Percentiles rank a stretch among this genome's conserved stretches.
Conservation (phyloP, 2,113 vertebrate species). For the Hyperopisus bebe region DNA sequence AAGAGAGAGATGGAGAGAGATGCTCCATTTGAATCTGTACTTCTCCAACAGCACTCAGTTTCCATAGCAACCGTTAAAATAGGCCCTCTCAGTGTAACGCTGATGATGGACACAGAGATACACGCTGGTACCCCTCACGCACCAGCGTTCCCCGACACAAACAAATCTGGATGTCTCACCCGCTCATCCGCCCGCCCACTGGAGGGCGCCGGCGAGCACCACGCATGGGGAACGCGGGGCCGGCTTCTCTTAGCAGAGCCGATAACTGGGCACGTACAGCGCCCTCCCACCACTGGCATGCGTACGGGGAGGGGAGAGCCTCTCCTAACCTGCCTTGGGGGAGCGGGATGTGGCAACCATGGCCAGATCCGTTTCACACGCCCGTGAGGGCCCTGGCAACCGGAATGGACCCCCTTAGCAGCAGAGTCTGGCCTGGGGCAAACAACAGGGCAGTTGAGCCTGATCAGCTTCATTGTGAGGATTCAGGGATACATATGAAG, state of each 20-base stretch:
- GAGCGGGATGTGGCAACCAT: background rate
- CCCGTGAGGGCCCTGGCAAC: background rate
- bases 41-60: conserved; percentile 66
- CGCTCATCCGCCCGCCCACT: background rate
- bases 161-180: conserved; percentile 15
- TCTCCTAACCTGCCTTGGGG: background rate
- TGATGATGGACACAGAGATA: conserved; percentile 57
- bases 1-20: conserved; percentile 27
- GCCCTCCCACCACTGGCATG: background rate
- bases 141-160: background rate
- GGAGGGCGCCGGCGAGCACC: background rate
- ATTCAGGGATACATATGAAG: background rate
- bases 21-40: conserved; percentile 61
- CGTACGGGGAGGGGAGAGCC: background rate
- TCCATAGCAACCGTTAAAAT: conserved; percentile 74
- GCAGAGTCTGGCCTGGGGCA: background rate
- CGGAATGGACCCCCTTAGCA: background rate
- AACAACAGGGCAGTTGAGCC: background rate
- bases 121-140: conserved; percentile 17
- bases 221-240: conserved; percentile 14
- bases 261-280: background rate
- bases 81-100: conserved; percentile 48
- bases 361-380: background rate
- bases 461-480: background rate
- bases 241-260: background rate